Evolutionary conservation across 2,888 invertebrate genomes (phyloP).

Genomic region (Pristionchus japonicus): DNA sequence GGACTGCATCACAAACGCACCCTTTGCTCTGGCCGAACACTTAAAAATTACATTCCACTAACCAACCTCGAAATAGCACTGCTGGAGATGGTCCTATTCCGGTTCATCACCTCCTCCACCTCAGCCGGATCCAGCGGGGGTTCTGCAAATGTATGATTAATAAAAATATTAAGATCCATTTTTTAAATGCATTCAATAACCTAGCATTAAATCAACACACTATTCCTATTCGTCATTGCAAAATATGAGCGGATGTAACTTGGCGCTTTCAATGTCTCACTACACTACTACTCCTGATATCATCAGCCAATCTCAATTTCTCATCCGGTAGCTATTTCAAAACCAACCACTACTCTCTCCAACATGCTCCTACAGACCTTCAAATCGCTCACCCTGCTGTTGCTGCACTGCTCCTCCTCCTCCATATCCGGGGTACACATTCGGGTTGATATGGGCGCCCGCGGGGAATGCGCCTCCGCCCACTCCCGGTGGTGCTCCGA

Average conservation of each 20-base stretch:
- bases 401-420: too few species aligned
- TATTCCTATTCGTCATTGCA: too few species aligned
- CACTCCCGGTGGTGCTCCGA: constrained; percentile 43
- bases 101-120: constrained; percentile 97
- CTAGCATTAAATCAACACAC: too few species aligned
- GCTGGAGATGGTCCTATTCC: constrained; percentile 92
- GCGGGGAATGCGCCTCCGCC: constrained; percentile 51
- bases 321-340: too few species aligned
- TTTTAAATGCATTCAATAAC: not conserved
- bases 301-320: too few species aligned
- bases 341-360: too few species aligned
- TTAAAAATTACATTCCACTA: not conserved
- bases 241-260: too few species aligned
- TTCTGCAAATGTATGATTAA: not conserved
- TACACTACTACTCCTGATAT: too few species aligned
- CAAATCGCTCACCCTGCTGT: not conserved
- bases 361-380: too few species aligned
- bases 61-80: constrained; percentile 95
- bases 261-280: too few species aligned
- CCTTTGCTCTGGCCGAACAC: too few species aligned
- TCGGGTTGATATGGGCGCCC: constrained; percentile 67
- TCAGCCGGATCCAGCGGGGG: constrained; percentile 85
- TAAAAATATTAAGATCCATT: too few species aligned
- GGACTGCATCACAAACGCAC: not conserved
- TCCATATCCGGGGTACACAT: constrained; percentile 59